Percentiles rank a stretch among this genome's conserved stretches.
Evolutionary conservation across 2,888 invertebrate species (phyloP).

Genomic region (Brenthis ino): DNA sequence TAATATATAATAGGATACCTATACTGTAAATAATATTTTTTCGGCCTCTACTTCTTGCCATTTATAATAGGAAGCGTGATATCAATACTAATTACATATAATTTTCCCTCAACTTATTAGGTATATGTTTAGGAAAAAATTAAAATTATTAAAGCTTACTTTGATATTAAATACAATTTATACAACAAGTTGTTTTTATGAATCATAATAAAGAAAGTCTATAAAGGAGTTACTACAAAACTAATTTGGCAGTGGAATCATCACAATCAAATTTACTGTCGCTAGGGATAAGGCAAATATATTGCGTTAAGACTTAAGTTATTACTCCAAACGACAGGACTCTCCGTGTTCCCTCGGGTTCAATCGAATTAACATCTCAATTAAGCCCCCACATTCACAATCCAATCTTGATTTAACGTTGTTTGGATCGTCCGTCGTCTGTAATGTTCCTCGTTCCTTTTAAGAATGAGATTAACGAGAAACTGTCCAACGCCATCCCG

Average conservation of each 20-base stretch:
- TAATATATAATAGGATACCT: not conserved
- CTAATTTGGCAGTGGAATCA: constrained; percentile 31
- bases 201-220: constrained; percentile 1
- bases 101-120: too few species aligned
- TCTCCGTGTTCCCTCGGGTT: constrained; percentile 35
- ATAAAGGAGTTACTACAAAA: constrained; percentile 8
- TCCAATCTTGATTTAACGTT: constrained; percentile 42
- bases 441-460: constrained; percentile 34
- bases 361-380: constrained; percentile 46
- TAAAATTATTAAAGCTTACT: too few species aligned
- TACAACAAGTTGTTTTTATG: not conserved
- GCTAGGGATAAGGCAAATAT: constrained; percentile 25
- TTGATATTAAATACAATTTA: too few species aligned
- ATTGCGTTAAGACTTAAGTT: constrained; percentile 38
- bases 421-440: constrained; percentile 36
- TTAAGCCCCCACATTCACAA: constrained; percentile 42
- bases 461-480: constrained; percentile 42
- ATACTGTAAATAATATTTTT: not conserved
- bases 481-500: constrained; percentile 36
- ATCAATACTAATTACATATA: too few species aligned
- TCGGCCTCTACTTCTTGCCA: too few species aligned
- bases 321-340: constrained; percentile 33
- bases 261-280: constrained; percentile 28
- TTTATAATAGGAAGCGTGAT: too few species aligned
- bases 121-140: too few species aligned